Evolutionary conservation across 1,140 invertebrate genomes (phyloP).

Genomic region (Babylonia areolata): DNA sequence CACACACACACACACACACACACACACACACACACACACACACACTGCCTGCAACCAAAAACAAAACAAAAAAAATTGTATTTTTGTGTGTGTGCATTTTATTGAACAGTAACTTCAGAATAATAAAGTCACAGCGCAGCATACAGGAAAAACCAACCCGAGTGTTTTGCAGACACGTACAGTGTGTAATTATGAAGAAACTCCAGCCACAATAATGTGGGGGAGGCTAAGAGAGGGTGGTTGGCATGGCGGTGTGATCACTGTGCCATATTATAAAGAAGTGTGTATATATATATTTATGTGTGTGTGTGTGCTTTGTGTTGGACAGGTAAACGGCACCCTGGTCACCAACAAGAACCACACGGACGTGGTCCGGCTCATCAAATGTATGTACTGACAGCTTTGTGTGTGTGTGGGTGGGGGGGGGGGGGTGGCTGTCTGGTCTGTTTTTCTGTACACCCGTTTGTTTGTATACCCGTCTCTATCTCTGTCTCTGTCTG

Average conservation of each 20-base stretch:
- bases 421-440: neutral
- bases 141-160: too few species aligned
- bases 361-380: conserved; percentile 93
- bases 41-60: too few species aligned
- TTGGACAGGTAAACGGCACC: conserved; percentile 91
- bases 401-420: neutral
- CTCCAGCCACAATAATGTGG: neutral
- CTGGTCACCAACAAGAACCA: conserved; percentile 93
- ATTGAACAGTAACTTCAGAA: too few species aligned
- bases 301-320: conserved; percentile 13
- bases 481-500: neutral
- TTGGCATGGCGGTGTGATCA: too few species aligned
- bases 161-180: neutral
- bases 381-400: conserved; percentile 85
- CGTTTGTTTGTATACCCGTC: neutral
- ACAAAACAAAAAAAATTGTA: too few species aligned
- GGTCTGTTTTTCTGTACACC: neutral
- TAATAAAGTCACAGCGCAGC: too few species aligned
- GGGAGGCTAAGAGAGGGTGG: neutral
- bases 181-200: neutral
- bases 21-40: too few species aligned
- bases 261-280: too few species aligned
- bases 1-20: too few species aligned
- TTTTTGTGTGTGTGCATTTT: too few species aligned
- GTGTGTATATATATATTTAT: neutral